phyloP scores from a whole-genome alignment of 2,797 vertebrate genomes.

The Sebastes cheni region DNA sequence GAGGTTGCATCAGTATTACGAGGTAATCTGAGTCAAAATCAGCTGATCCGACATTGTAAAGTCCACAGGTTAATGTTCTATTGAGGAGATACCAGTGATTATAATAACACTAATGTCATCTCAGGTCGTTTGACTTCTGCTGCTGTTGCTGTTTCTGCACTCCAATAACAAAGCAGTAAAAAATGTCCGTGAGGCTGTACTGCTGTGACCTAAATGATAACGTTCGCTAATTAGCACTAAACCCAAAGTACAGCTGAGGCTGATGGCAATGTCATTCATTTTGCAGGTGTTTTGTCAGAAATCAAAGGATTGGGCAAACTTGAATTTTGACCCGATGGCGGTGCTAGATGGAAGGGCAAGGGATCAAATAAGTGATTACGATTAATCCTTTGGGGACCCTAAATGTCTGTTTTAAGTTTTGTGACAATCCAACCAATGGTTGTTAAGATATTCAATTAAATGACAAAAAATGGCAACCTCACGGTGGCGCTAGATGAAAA shows the following conservation, averaged over 20 bases:
- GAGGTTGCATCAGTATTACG: slow-evolving; percentile 6
- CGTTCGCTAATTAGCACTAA: background rate
- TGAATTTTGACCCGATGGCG: background rate
- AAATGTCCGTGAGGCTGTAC: background rate
- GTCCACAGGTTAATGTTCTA: background rate
- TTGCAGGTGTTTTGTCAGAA: background rate
- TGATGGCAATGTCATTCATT: background rate
- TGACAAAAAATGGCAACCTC: background rate
- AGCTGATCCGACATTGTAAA: background rate
- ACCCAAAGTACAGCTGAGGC: background rate
- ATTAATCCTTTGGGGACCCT: background rate
- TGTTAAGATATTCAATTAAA: background rate
- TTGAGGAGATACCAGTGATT: slow-evolving; percentile 38
- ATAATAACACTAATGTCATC: slow-evolving; percentile 41
- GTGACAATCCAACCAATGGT: background rate
- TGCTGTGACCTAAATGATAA: background rate
- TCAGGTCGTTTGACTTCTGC: slow-evolving; percentile 6
- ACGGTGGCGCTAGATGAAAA: background rate
- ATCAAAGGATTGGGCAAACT: background rate
- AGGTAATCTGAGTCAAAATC: background rate
- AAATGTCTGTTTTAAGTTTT: background rate
- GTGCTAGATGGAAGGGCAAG: background rate
- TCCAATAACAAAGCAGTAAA: background rate
- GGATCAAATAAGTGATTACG: background rate
- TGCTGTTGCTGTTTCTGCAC: slow-evolving; percentile 1